Percentiles rank a stretch among this genome's conserved stretches.
phyloP scores from a whole-genome alignment of 2,888 invertebrate species.

The Mesochorus sp. region DNA sequence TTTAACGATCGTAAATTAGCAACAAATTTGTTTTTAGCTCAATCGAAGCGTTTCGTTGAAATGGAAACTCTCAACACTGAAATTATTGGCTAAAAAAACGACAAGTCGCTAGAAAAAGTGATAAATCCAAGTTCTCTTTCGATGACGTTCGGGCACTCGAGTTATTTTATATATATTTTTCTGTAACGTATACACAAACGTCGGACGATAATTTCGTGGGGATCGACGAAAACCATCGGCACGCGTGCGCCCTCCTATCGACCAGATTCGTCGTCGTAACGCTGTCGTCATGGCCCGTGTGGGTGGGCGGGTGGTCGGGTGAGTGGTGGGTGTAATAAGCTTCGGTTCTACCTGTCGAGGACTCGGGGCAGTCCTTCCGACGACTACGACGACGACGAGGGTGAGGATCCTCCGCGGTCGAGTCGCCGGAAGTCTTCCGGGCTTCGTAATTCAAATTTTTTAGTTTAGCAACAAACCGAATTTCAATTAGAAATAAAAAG shows the following conservation, averaged over 20 bases:
- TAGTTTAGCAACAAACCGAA: background rate
- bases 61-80: too few relatives aligned
- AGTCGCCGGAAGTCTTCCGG: background rate
- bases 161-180: conserved; percentile 19
- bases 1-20: too few relatives aligned
- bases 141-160: too few relatives aligned
- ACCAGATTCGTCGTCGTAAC: conserved; percentile 70
- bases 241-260: conserved; percentile 75
- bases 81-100: too few relatives aligned
- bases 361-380: conserved; percentile 16
- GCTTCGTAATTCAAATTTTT: background rate
- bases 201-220: conserved; percentile 32
- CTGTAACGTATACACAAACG: background rate
- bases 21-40: too few relatives aligned
- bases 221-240: conserved; percentile 55
- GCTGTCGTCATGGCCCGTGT: conserved; percentile 25
- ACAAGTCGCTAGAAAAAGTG: too few relatives aligned
- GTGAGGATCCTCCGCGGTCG: conserved; percentile 6
- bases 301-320: too few relatives aligned
- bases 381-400: conserved; percentile 21
- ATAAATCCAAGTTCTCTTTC: too few relatives aligned
- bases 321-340: too few relatives aligned
- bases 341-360: conserved; percentile 10
- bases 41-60: too few relatives aligned
- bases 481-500: background rate